Percentiles rank a stretch among this genome's conserved stretches.
These are phyloP conservation scores for Meriones psammophilus DNA, from an alignment of 2,797 vertebrate species.

Conservation along the genomic window DNA sequence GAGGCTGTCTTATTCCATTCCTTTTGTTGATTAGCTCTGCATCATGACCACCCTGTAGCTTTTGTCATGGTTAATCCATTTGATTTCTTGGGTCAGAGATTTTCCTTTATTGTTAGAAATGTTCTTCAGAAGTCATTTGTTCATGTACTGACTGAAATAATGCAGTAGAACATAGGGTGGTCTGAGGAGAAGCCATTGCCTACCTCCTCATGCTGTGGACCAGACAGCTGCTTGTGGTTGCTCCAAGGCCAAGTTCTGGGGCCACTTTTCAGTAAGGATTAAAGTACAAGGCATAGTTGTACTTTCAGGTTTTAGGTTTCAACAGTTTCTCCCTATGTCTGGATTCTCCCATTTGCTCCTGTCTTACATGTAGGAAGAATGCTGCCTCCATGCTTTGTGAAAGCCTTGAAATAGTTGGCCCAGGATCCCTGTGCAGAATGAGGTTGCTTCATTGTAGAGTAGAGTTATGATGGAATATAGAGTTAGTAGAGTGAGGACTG, in stretches of 20 bases:
- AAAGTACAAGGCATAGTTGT: slow-evolving; percentile 86
- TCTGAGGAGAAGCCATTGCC: slow-evolving; percentile 23
- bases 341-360: slow-evolving; percentile 71
- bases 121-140: slow-evolving; percentile 61
- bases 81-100: slow-evolving; percentile 35
- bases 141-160: slow-evolving; percentile 45
- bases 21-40: background rate
- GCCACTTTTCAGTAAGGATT: slow-evolving; percentile 85
- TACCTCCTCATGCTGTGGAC: slow-evolving; percentile 67
- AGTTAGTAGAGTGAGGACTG: background rate
- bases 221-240: slow-evolving; percentile 84
- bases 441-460: slow-evolving; percentile 59
- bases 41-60: background rate
- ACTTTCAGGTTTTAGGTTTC: slow-evolving; percentile 85
- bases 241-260: slow-evolving; percentile 73
- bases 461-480: background rate
- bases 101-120: slow-evolving; percentile 2
- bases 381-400: slow-evolving; percentile 57
- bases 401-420: slow-evolving; percentile 78
- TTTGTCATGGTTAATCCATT: background rate
- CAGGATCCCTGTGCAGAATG: background rate
- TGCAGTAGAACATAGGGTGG: slow-evolving; percentile 64
- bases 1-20: background rate
- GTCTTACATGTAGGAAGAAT: slow-evolving; percentile 64
- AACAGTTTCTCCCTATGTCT: slow-evolving; percentile 40